Conservation (phyloP, 2,797 vertebrate genomes). For the Melopsittacus undulatus region DNA sequence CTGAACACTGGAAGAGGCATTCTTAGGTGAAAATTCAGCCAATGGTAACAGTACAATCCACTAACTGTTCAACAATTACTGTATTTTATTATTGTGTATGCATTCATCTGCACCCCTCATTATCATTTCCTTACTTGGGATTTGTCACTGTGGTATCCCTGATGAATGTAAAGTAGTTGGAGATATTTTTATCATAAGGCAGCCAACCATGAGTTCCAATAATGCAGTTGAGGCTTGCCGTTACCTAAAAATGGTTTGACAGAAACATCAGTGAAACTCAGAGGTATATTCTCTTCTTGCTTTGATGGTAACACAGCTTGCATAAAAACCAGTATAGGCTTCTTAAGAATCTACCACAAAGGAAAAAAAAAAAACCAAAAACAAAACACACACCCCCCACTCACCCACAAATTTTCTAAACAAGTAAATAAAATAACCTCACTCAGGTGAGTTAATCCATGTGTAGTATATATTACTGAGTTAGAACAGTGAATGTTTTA, state of each 20-base stretch:
- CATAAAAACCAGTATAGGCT: neutral
- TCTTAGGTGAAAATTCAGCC: neutral
- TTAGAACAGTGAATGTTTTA: neutral
- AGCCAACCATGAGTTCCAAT: constrained; percentile 95
- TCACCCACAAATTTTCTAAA: neutral
- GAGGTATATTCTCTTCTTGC: neutral
- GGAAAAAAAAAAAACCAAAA: neutral
- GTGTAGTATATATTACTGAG: neutral
- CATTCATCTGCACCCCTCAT: neutral
- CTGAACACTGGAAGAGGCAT: neutral
- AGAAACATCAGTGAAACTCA: neutral
- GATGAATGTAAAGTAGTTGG: constrained; percentile 98
- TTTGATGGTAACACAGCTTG: neutral
- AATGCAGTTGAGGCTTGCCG: constrained; percentile 86
- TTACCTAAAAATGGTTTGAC: constrained; percentile 79
- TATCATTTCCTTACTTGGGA: constrained; percentile 85
- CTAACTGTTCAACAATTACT: neutral
- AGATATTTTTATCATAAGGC: constrained; percentile 94
- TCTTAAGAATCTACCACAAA: neutral
- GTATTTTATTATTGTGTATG: neutral
- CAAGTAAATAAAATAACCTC: neutral
- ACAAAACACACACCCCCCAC: neutral
- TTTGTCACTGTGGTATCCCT: constrained; percentile 93
- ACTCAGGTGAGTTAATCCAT: neutral
- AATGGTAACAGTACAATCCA: neutral